Evolutionary conservation across 2,888 invertebrate species (phyloP).

Genomic region (Lepidocyrtinus sp.): DNA sequence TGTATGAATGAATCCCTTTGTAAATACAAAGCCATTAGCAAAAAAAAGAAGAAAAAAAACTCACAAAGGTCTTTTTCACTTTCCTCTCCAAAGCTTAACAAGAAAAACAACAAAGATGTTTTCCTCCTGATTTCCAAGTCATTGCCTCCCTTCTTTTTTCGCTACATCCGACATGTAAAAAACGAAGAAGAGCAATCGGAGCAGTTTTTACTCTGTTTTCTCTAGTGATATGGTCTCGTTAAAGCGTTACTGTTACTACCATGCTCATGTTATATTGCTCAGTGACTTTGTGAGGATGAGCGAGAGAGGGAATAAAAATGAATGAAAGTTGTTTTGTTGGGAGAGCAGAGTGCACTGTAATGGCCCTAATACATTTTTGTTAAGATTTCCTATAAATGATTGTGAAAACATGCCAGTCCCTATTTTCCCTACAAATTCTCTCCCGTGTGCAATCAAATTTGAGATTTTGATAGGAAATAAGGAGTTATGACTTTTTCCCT

Average conservation of each 20-base stretch:
- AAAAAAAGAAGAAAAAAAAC: slow-evolving; percentile 13
- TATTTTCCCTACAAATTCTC: not conserved
- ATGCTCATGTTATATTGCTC: slow-evolving; percentile 11
- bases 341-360: slow-evolving; percentile 1
- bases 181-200: slow-evolving; percentile 4
- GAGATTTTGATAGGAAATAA: slow-evolving; percentile 18
- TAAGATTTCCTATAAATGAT: slow-evolving; percentile 1
- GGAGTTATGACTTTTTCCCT: slow-evolving; percentile 3
- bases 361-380: slow-evolving; percentile 11
- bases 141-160: slow-evolving; percentile 53
- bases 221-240: not conserved
- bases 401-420: not conserved
- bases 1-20: slow-evolving; percentile 34
- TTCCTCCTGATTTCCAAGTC: slow-evolving; percentile 63
- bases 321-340: slow-evolving; percentile 13
- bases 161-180: not conserved
- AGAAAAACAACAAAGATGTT: slow-evolving; percentile 62
- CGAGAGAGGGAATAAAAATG: slow-evolving; percentile 5
- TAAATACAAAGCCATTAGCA: slow-evolving; percentile 63
- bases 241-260: slow-evolving; percentile 18
- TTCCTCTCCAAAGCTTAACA: slow-evolving; percentile 22
- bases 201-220: not conserved
- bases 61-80: slow-evolving; percentile 47
- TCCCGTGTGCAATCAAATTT: not conserved
- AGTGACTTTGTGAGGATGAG: not conserved